Percentiles rank a stretch among this genome's conserved stretches.
Conservation (phyloP, 1,140 invertebrate species). For the Leguminivora glycinivorella region DNA sequence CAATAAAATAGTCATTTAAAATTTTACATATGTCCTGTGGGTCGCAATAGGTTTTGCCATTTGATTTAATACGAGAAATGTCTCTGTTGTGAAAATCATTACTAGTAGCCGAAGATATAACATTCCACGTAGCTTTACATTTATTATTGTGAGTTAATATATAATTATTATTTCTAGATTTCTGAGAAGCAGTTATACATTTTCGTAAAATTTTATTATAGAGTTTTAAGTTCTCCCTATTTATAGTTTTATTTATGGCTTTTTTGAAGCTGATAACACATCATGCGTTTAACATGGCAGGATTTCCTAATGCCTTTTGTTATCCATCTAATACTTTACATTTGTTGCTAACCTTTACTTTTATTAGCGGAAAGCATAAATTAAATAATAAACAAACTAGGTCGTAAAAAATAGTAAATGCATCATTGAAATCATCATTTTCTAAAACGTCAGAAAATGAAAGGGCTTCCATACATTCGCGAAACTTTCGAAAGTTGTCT, state of each 20-base stretch:
- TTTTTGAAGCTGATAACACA: neutral
- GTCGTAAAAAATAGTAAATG: constrained; percentile 35
- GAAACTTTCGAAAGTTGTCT: too few relatives aligned
- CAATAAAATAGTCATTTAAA: too few relatives aligned
- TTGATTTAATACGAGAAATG: too few relatives aligned
- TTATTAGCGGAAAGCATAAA: constrained; percentile 29
- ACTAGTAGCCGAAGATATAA: too few relatives aligned
- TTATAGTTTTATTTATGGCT: neutral
- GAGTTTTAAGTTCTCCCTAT: neutral
- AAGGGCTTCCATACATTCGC: too few relatives aligned
- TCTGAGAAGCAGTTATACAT: constrained; percentile 7
- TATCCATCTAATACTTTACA: constrained; percentile 15
- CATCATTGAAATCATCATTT: neutral
- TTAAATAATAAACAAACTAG: constrained; percentile 24
- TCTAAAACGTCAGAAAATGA: neutral
- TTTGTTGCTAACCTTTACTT: constrained; percentile 6
- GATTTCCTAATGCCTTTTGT: constrained; percentile 25
- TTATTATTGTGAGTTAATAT: constrained; percentile 28
- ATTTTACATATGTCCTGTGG: too few relatives aligned
- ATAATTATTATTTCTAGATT: constrained; percentile 11
- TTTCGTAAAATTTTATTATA: constrained; percentile 30
- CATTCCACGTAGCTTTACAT: constrained; percentile 13
- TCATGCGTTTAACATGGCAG: neutral
- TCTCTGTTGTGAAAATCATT: too few relatives aligned
- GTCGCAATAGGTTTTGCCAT: too few relatives aligned